Conservation (phyloP, 2,113 vertebrate species). For the Phoxinus phoxinus region DNA sequence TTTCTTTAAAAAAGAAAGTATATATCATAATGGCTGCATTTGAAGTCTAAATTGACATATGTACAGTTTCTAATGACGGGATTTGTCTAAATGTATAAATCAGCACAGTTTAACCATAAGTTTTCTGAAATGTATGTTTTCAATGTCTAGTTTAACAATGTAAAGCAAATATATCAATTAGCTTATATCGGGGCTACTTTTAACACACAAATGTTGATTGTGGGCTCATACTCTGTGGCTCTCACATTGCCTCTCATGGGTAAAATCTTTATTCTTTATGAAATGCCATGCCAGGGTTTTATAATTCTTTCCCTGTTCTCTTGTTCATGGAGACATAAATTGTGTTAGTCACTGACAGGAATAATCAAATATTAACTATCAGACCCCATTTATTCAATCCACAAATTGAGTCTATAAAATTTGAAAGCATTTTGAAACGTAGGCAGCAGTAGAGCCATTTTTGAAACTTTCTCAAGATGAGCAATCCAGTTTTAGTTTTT, state of each 20-base stretch:
- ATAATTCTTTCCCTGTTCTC: not conserved
- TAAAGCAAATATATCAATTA: not conserved
- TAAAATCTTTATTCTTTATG: conserved; percentile 5
- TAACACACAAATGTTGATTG: not conserved
- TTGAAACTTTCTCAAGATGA: conserved; percentile 31
- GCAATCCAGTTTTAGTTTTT: conserved; percentile 29
- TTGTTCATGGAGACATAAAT: conserved; percentile 13
- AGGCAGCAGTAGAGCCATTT: conserved; percentile 19
- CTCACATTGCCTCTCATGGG: not conserved
- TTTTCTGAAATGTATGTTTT: conserved; percentile 23
- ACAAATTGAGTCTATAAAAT: conserved; percentile 37
- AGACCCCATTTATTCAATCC: conserved; percentile 38
- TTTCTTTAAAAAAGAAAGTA: conserved; percentile 37
- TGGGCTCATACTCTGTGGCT: not conserved
- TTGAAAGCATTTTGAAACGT: not conserved
- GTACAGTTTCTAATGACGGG: conserved; percentile 48
- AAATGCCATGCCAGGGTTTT: not conserved
- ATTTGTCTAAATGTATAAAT: conserved; percentile 48
- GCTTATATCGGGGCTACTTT: not conserved
- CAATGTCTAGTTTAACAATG: not conserved
- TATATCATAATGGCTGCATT: conserved; percentile 49
- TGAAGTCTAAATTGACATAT: conserved; percentile 51
- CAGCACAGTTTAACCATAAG: not conserved
- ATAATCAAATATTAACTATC: conserved; percentile 51
- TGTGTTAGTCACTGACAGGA: conserved; percentile 16